phyloP scores from a whole-genome alignment of 2,797 vertebrate genomes.

The Rhadinocentrus ornatus region DNA sequence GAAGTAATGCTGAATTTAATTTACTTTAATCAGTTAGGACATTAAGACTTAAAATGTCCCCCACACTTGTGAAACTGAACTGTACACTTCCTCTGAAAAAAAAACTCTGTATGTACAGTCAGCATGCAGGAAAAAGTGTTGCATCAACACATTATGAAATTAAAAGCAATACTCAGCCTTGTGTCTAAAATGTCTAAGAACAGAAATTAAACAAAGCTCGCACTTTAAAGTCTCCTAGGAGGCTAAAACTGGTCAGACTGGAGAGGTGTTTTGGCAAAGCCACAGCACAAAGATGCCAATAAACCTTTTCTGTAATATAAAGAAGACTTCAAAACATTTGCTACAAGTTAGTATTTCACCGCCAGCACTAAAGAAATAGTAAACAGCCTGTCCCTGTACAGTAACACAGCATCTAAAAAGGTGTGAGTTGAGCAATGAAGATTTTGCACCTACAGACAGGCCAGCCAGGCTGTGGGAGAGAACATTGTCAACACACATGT shows the following conservation, averaged over 20 bases:
- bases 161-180: not conserved
- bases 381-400: conserved; percentile 8
- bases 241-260: conserved; percentile 2
- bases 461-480: conserved; percentile 51
- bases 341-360: conserved; percentile 44
- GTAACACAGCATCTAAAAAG: conserved; percentile 18
- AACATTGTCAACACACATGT: conserved; percentile 59
- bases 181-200: not conserved
- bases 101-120: not conserved
- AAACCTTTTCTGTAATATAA: conserved; percentile 42
- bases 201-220: not conserved
- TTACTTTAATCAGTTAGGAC: not conserved
- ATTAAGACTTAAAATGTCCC: not conserved
- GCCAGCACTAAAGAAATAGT: not conserved
- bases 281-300: conserved; percentile 19
- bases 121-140: not conserved
- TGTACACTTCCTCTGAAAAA: not conserved
- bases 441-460: conserved; percentile 61
- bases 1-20: not conserved
- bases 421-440: conserved; percentile 61
- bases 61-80: not conserved
- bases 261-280: conserved; percentile 19
- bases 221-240: conserved; percentile 11
- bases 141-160: not conserved
- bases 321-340: conserved; percentile 23